Conservation (phyloP, 2,888 invertebrate genomes). For the Phengaris alcon region DNA sequence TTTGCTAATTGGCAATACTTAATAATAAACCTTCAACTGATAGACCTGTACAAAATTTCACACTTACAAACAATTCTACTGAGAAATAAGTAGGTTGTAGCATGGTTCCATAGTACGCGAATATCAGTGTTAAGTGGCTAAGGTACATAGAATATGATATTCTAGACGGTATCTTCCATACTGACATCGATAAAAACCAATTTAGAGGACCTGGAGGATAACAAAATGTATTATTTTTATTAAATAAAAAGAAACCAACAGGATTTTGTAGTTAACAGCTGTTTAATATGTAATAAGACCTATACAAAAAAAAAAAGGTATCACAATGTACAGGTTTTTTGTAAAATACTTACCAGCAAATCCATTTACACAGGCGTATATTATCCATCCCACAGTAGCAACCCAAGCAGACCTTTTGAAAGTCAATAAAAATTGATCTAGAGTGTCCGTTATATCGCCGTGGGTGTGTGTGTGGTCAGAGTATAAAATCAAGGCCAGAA, state of each 20-base stretch:
- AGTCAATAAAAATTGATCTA: slow-evolving; percentile 42
- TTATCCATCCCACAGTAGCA: slow-evolving; percentile 53
- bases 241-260: too few species aligned
- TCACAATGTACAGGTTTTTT: too few species aligned
- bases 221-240: not conserved
- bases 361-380: slow-evolving; percentile 57
- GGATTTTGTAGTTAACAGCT: too few species aligned
- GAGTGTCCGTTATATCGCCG: not conserved
- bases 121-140: slow-evolving; percentile 59
- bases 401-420: slow-evolving; percentile 56
- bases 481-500: not conserved
- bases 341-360: slow-evolving; percentile 56
- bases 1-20: too few species aligned
- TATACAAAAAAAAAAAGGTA: too few species aligned
- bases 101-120: slow-evolving; percentile 42
- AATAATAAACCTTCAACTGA: too few species aligned
- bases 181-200: slow-evolving; percentile 60
- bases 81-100: slow-evolving; percentile 45
- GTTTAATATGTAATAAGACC: too few species aligned
- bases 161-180: slow-evolving; percentile 65
- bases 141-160: slow-evolving; percentile 72
- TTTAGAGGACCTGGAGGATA: slow-evolving; percentile 59
- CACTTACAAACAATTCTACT: slow-evolving; percentile 40
- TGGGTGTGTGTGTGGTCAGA: not conserved
- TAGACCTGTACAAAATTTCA: too few species aligned